A percentile compares a stretch with the other conserved stretches of the same genome.
phyloP scores from a whole-genome alignment of 2,113 vertebrate genomes.

The Sander vitreus region DNA sequence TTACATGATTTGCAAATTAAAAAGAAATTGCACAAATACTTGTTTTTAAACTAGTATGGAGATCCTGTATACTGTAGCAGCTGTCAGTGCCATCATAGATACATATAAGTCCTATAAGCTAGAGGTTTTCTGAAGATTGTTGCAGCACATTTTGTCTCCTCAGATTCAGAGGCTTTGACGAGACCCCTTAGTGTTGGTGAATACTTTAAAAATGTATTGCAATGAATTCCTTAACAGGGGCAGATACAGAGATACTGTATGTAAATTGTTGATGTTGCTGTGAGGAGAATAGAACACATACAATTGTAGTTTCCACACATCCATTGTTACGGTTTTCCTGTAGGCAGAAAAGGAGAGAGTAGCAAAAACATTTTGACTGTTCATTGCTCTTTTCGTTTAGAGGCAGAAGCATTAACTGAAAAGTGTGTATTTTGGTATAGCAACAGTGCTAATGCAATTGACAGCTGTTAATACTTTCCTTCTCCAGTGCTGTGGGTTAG shows the following conservation, averaged over 20 bases:
- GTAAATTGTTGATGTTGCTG: not conserved
- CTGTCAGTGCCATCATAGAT: too few relatives aligned
- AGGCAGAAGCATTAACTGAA: not conserved
- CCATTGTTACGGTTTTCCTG: not conserved
- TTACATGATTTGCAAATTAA: not conserved
- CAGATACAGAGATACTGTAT: not conserved
- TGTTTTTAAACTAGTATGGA: not conserved
- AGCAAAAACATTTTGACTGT: not conserved
- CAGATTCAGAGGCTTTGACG: not conserved
- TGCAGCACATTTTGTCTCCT: not conserved
- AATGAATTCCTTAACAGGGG: not conserved
- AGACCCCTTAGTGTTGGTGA: not conserved
- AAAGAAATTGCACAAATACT: not conserved
- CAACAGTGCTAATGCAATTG: not conserved
- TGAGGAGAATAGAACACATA: not conserved
- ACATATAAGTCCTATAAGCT: not conserved
- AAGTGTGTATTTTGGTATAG: conserved; percentile 13
- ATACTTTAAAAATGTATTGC: not conserved
- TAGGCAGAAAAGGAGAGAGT: not conserved
- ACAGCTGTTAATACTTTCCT: conserved; percentile 24
- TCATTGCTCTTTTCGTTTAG: conserved; percentile 8
- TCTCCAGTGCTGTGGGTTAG: conserved; percentile 20
- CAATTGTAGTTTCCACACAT: not conserved
- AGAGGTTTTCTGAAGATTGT: not conserved
- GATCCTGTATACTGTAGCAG: not conserved